Evolutionary conservation across 2,113 vertebrate genomes (phyloP), one percentile per base, ranked within the genome.

Genomic region (Buteo buteo): DNA sequence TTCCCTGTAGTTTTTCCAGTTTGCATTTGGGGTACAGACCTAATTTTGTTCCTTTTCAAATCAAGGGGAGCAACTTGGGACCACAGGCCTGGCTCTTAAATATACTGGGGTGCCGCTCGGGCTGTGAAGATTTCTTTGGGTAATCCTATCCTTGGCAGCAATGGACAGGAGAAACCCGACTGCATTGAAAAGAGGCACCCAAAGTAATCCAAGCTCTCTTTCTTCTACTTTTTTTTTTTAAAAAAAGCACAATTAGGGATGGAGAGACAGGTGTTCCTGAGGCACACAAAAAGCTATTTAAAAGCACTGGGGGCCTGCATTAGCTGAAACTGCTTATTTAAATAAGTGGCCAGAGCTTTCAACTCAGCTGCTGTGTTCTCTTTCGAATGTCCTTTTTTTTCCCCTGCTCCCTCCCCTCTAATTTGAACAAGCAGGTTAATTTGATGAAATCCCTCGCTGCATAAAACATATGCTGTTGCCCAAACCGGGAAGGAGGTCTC

Each of bases 261-360:
- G 28, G 65, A 79, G 34, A 94, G 45, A 62, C 32, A 86, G 77
- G 55, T 93, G 78, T 84, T 96, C 76, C 69, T 74, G 83, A n/a
- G 49, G 73, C 86, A 79, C 29, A 55, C 24, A 85, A 66, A 96
- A 89, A 91, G 89, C 94, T 82, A 36, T 87, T 82, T 82, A 84
- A 82, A 93, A 93, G 89, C 93, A 72, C 50, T 32, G 45, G 88
- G 71, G 8, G 25, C 62, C 38, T 70, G 50, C 82, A 83, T 96
- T 96, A 95, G 67, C 82, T 73, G 71, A 52, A 93, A 90, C 79
- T 73, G 59, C 88, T 95, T 73, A 93, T 96, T 96, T 96, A 90
- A 97, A 93, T 92, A 93, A 97, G 88, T 80, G 90, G 88, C 42
- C 85, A 70, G 22, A 88, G 91, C 94, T 96, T 96, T 93, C 95